Conservation (phyloP, 2,113 vertebrate species). For the Symphodus melops region DNA sequence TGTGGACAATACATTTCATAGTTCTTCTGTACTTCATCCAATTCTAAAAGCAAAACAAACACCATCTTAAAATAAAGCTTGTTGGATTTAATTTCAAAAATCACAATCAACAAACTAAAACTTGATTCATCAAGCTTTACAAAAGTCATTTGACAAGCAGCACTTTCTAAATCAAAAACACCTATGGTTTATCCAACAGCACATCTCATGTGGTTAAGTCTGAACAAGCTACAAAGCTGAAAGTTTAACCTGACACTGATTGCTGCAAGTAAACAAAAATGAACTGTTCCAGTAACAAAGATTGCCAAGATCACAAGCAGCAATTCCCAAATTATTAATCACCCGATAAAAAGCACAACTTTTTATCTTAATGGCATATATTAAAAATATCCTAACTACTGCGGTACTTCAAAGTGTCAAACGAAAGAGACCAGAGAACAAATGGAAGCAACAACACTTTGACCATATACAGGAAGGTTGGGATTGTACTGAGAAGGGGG, state of each 20-base stretch:
- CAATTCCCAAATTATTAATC: conserved; percentile 2
- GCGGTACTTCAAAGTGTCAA: conserved; percentile 27
- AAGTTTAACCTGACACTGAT: conserved; percentile 8
- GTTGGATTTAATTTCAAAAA: conserved; percentile 63
- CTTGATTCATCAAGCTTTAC: conserved; percentile 48
- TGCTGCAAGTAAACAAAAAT: conserved; percentile 27
- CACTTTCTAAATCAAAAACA: conserved; percentile 6
- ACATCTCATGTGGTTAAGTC: conserved; percentile 9
- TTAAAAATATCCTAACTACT: conserved; percentile 43
- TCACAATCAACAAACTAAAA: conserved; percentile 40
- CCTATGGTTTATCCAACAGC: conserved; percentile 12
- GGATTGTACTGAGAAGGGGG: neutral
- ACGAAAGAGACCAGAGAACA: conserved; percentile 33
- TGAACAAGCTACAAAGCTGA: conserved; percentile 20
- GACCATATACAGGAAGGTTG: conserved; percentile 33
- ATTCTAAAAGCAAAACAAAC: neutral
- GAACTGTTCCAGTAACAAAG: conserved; percentile 3
- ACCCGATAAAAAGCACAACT: neutral
- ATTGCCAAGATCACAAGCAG: conserved; percentile 24
- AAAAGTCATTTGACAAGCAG: conserved; percentile 11
- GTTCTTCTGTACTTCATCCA: too few relatives aligned
- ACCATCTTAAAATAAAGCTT: neutral
- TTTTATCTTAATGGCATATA: neutral
- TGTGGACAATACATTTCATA: too few relatives aligned
- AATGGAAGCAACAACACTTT: conserved; percentile 37